A percentile compares a stretch with the other conserved stretches of the same genome.
These are phyloP conservation scores for Cyclophora albipunctata DNA, from an alignment of 2,888 invertebrate genomes.

Conservation along the genomic window DNA sequence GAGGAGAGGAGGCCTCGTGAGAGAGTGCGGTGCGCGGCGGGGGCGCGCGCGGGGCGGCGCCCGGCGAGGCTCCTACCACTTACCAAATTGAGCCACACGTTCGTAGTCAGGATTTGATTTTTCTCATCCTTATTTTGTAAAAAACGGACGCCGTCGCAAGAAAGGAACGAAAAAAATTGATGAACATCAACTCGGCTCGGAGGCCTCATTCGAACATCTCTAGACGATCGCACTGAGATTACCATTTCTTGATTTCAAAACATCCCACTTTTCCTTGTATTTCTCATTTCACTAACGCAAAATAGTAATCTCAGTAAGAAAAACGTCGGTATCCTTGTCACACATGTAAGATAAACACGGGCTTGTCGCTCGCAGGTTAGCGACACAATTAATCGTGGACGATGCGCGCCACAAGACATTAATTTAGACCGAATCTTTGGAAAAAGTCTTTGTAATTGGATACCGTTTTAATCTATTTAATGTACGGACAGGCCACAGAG, in stretches of 20 bases:
- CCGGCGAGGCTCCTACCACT: conserved; percentile 79
- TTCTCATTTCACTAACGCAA: no score
- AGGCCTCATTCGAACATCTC: conserved; percentile 1
- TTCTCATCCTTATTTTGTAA: conserved; percentile 93
- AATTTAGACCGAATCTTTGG: no score
- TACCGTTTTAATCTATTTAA: conserved; percentile 6
- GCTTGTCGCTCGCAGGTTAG: no score
- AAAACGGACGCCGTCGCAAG: conserved; percentile 77
- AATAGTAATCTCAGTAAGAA: no score
- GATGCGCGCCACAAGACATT: no score
- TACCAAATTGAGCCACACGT: conserved; percentile 99
- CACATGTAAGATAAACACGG: no score
- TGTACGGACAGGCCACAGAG: conserved; percentile 12
- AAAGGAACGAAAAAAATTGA: conserved; percentile 69
- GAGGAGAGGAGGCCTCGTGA: conserved; percentile 11
- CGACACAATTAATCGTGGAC: no score
- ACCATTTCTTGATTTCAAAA: neutral
- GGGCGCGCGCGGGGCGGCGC: conserved; percentile 59
- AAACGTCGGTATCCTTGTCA: no score
- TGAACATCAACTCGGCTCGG: conserved; percentile 43
- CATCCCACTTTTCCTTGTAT: no score
- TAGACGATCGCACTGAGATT: neutral
- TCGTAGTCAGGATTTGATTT: conserved; percentile 98
- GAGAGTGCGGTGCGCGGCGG: conserved; percentile 24
- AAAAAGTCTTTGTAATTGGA: neutral